Conservation (phyloP, 2,797 vertebrate genomes). For the Coregonus ussuriensis region DNA sequence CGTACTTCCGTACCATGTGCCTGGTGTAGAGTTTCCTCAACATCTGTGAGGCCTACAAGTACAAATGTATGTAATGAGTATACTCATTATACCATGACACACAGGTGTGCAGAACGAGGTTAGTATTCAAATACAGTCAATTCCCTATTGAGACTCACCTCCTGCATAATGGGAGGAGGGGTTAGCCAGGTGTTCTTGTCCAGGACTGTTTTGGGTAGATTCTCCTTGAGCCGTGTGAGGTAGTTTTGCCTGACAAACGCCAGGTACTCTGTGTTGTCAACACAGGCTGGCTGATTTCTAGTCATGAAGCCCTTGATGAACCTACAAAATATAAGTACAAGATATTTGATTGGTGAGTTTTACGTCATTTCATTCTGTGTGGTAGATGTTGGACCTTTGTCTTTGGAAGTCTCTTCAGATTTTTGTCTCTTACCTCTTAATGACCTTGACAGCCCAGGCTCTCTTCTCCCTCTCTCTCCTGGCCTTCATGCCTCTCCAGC, state of each 20-base stretch:
- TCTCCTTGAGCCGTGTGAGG: conserved; percentile 82
- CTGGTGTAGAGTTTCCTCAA: conserved; percentile 80
- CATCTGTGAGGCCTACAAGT: conserved; percentile 76
- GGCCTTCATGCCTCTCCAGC: conserved; percentile 86
- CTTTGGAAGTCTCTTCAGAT: not conserved
- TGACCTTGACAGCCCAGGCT: conserved; percentile 85
- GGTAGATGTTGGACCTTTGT: not conserved
- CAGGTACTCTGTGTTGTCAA: conserved; percentile 83
- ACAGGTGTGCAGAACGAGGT: not conserved
- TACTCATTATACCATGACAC: not conserved
- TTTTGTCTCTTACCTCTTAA: conserved; percentile 80
- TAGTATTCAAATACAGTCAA: not conserved
- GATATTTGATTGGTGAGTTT: not conserved
- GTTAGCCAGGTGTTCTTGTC: conserved; percentile 84
- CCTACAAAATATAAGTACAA: conserved; percentile 59
- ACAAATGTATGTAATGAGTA: conserved; percentile 2
- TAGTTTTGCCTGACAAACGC: conserved; percentile 83
- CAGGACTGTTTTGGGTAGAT: conserved; percentile 83
- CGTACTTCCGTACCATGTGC: conserved; percentile 84
- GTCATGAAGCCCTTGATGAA: conserved; percentile 93
- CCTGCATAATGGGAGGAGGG: conserved; percentile 84
- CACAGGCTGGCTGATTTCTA: conserved; percentile 77
- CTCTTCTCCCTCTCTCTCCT: conserved; percentile 82
- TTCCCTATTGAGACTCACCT: conserved; percentile 65
- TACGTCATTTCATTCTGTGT: not conserved